Conservation (phyloP, 2,888 invertebrate genomes). For the Eumerus sabulonum region DNA sequence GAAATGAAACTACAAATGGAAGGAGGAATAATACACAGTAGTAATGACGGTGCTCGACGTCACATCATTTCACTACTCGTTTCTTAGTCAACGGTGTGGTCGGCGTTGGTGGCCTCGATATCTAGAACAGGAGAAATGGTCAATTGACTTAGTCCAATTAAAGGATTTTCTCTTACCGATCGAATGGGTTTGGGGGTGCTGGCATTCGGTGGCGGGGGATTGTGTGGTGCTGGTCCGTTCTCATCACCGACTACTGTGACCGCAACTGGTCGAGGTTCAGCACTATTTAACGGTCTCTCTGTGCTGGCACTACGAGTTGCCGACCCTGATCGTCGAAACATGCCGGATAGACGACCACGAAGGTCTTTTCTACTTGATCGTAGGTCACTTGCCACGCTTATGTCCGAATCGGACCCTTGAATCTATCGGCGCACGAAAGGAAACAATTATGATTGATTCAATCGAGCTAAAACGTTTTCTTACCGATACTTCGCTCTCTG, state of each 20-base stretch:
- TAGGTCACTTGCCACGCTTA: conserved; percentile 83
- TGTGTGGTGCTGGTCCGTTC: conserved; percentile 76
- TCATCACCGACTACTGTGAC: conserved; percentile 77
- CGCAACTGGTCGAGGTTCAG: conserved; percentile 81
- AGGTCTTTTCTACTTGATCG: conserved; percentile 86
- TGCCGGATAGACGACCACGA: conserved; percentile 89
- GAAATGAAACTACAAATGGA: conserved; percentile 37
- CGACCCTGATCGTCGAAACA: conserved; percentile 86
- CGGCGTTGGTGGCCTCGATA: conserved; percentile 77
- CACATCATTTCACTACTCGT: conserved; percentile 53
- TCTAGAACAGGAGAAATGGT: conserved; percentile 69
- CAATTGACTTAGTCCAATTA: background rate
- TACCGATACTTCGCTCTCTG: conserved; percentile 79
- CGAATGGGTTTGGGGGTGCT: conserved; percentile 77
- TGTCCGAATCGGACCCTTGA: conserved; percentile 87
- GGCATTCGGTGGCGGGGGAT: conserved; percentile 76
- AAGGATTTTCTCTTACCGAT: conserved; percentile 70
- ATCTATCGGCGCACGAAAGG: conserved; percentile 74
- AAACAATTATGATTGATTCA: background rate
- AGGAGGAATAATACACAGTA: conserved; percentile 57
- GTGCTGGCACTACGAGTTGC: conserved; percentile 84
- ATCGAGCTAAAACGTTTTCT: conserved; percentile 38
- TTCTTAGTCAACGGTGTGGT: conserved; percentile 77
- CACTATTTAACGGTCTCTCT: conserved; percentile 75
- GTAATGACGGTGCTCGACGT: background rate